Evolutionary conservation across 2,888 invertebrate species (phyloP), one percentile per base, ranked within the genome.

Genomic region (Agrochola litura): DNA sequence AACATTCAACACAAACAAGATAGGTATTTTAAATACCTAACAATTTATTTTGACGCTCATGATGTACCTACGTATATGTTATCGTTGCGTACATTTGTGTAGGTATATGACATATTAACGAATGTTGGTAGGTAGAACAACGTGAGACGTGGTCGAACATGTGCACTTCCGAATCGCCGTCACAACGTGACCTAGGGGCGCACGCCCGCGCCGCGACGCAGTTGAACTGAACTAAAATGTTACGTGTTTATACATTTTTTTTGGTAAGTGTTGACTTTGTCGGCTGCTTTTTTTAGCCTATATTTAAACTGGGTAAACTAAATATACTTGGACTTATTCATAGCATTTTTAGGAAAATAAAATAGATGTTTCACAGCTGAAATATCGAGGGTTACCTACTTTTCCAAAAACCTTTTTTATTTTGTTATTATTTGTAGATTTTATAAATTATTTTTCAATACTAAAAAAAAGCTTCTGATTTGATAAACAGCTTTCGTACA

Each of bases 181-280:
- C 54, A 56, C 89, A 89, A 91, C 91, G 91, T 91, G 91, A 91
- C 82, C 83, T 81, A 83, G 86, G 87, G 89, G 72, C 66, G 68
- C 63, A 25, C 46, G 58, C 16, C 56, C 52, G 58, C 60, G 73
- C 54, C 66, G 22, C 65, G 9, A 46, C 56, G 67, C 52, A 54
- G 3, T 25, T 58, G 64, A 12, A 64, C n/a, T 58, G 19, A 82
- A 64, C 61, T 56, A 19, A 63, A 56, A 67, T 76, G 22, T 49
- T 30, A 82, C 22, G 37, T 58, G 30, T 41, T 56, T 60, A 30
- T 19, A 56, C 6, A 5, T 19, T 37, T 9, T 9, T 52, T 52
- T 52, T 52, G 49, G 16, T 16, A 49, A 16, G 49, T 49, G 16
- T 49, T 52, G 22, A 52, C 19, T 22, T 54, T 22, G 5, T 67